These are phyloP conservation scores for Phalera bucephala DNA, from an alignment of 2,888 invertebrate species.

Conservation along the genomic window DNA sequence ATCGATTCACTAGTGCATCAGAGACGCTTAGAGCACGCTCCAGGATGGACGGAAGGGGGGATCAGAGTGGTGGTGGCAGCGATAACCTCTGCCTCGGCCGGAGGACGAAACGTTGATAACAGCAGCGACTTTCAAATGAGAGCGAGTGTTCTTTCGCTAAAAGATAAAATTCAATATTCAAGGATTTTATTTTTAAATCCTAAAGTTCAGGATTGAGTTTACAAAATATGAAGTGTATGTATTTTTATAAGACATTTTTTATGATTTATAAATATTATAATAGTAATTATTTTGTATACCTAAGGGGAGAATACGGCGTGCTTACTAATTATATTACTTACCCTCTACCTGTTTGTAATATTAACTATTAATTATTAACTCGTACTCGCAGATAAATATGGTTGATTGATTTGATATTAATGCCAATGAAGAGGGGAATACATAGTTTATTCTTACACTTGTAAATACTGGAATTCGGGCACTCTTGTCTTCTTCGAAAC, in stretches of 20 bases:
- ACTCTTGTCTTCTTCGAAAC: too few relatives aligned
- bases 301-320: too few relatives aligned
- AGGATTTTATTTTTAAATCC: constrained; percentile 17
- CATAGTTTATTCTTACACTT: too few relatives aligned
- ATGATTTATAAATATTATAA: background rate
- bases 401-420: too few relatives aligned
- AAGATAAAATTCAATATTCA: constrained; percentile 34
- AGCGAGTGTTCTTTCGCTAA: constrained; percentile 61
- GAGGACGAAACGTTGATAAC: constrained; percentile 66
- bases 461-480: too few relatives aligned
- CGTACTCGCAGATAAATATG: too few relatives aligned
- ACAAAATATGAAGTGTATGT: too few relatives aligned
- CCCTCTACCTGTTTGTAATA: too few relatives aligned
- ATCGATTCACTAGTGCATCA: constrained; percentile 69
- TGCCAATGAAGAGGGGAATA: too few relatives aligned
- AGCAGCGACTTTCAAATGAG: constrained; percentile 68
- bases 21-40: constrained; percentile 44
- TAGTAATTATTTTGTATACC: too few relatives aligned
- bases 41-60: constrained; percentile 51
- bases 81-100: constrained; percentile 72
- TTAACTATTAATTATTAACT: too few relatives aligned
- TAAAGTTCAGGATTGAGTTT: background rate
- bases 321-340: too few relatives aligned
- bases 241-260: background rate
- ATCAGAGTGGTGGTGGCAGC: constrained; percentile 45